Base-by-base conservation (phyloP, 2,888 invertebrate genomes). In the Drosophila eohydei region DNA sequence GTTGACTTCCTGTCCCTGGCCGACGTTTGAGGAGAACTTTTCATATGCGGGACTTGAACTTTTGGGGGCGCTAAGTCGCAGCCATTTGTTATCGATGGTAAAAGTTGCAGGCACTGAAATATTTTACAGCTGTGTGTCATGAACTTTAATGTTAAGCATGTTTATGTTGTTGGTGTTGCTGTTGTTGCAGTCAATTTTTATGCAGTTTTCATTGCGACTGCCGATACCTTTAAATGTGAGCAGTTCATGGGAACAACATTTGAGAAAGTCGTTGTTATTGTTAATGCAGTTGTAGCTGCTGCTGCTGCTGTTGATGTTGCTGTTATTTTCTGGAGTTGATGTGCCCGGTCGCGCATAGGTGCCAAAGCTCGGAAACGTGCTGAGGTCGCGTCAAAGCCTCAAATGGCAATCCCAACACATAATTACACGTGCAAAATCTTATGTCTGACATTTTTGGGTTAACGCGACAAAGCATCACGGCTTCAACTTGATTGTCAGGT, bases 41-140 rank as follows among this genome's bases (percentile, higher is more conserved):
- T 83, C 80, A 83, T 78, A 83, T 83, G 85, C 83, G 83, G 80
- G 78, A 80, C 74, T 71, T 84, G 87, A 87, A 84, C 84, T 87
- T 86, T 84, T 78, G 83, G 83, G 83, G 82, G 84, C 87, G 84
- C 87, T 82, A 80, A 83, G 82, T 81, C 70, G 82, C 80, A 71
- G 74, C 84, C 87, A 84, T 84, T 84, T 84, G 80, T 84, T 87
- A 87, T 84, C 78, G 84, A 66, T 65, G 84, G 87, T 87, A 84
- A 84, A 84, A 84, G 87, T 84, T 87, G 73, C 66, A 54, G 71
- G 66, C 76, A 71, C 79, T 84, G 84, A 87, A 87, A 80, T 78
- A 74, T 84, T 83, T 85, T 86, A 88, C 88, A 83, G 86, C 86
- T 88, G 81, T 88, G 86, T 88, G 86, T 86, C 86, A 80, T 86